Evolutionary conservation across 2,113 vertebrate species (phyloP).

Genomic region (Panthera uncia): DNA sequence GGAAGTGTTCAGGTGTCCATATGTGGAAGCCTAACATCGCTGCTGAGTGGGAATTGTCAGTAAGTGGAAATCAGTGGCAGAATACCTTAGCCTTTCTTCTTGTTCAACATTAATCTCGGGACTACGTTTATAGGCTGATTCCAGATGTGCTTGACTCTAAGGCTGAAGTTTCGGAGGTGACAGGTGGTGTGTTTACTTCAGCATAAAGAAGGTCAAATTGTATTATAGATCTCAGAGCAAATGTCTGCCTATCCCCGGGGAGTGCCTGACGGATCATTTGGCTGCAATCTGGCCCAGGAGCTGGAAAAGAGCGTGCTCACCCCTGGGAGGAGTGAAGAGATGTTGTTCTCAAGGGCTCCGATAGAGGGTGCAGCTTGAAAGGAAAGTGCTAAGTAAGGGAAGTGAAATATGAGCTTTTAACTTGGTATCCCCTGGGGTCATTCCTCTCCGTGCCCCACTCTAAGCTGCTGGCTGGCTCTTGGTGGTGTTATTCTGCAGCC

Average conservation of each 20-base stretch:
- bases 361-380: constrained; percentile 75
- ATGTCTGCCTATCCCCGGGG: background rate
- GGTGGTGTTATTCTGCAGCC: constrained; percentile 11
- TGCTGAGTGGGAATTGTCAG: constrained; percentile 52
- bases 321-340: background rate
- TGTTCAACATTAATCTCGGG: constrained; percentile 30
- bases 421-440: background rate
- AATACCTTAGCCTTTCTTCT: constrained; percentile 15
- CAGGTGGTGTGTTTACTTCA: constrained; percentile 57
- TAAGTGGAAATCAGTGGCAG: constrained; percentile 36
- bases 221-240: background rate
- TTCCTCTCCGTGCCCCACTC: background rate
- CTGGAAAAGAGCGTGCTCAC: background rate
- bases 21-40: background rate
- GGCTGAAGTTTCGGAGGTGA: constrained; percentile 50
- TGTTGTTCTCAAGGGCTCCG: constrained; percentile 26
- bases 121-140: constrained; percentile 32
- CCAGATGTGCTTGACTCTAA: constrained; percentile 50
- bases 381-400: constrained; percentile 19
- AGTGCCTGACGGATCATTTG: background rate
- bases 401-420: constrained; percentile 13
- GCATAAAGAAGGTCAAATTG: constrained; percentile 44
- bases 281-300: background rate
- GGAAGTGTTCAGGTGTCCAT: background rate
- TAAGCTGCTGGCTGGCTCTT: constrained; percentile 47